phyloP scores from a whole-genome alignment of 1,140 invertebrate species.

The Aphidius ervi region DNA sequence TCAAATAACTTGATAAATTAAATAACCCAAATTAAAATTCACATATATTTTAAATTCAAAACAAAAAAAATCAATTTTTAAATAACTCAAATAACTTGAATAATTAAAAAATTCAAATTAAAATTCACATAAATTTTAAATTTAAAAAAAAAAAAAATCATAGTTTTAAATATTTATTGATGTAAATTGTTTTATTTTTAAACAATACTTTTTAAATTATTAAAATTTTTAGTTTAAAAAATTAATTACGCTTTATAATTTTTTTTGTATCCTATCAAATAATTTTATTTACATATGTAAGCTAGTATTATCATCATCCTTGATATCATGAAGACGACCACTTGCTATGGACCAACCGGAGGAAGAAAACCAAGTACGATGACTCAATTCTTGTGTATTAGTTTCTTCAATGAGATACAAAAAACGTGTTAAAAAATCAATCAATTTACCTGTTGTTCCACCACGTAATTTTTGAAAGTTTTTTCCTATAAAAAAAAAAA shows the following conservation, averaged over 20 bases:
- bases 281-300: too few species aligned
- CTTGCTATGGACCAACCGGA: constrained; percentile 16
- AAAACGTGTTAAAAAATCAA: constrained; percentile 48
- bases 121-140: too few species aligned
- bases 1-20: not conserved
- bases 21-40: not conserved
- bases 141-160: too few species aligned
- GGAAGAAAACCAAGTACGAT: constrained; percentile 34
- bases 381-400: constrained; percentile 38
- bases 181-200: too few species aligned
- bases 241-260: too few species aligned
- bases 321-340: constrained; percentile 29
- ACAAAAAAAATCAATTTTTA: too few species aligned
- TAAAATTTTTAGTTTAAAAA: too few species aligned
- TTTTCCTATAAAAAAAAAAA: constrained; percentile 38
- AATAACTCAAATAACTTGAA: too few species aligned
- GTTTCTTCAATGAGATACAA: constrained; percentile 46
- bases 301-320: constrained; percentile 14
- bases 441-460: constrained; percentile 52
- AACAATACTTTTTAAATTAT: too few species aligned
- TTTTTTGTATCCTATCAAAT: too few species aligned
- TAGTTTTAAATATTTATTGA: too few species aligned
- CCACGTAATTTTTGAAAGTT: constrained; percentile 52
- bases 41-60: too few species aligned
- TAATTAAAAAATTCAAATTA: not conserved